phyloP scores from a whole-genome alignment of 2,797 vertebrate genomes.

The Chiloscyllium punctatum region DNA sequence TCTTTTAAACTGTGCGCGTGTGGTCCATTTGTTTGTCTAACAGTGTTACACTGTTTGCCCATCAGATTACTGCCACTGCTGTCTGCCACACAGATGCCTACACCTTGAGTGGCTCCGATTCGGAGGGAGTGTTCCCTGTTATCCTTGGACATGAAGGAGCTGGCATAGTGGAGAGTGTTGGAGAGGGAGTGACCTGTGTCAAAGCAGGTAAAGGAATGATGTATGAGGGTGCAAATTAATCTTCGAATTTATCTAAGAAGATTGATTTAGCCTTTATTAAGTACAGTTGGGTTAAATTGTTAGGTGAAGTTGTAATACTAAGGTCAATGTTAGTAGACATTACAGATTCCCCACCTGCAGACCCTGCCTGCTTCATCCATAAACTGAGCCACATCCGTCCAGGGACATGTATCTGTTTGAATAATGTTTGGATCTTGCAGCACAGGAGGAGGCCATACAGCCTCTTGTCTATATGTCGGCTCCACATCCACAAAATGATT shows the following conservation, averaged over 20 bases:
- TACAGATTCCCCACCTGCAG: too few species aligned
- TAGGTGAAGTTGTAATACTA: too few species aligned
- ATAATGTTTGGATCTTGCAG: not conserved
- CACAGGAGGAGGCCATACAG: not conserved
- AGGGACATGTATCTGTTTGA: not conserved
- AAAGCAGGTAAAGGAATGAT: slow-evolving; percentile 69
- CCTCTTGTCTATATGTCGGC: not conserved
- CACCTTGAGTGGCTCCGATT: slow-evolving; percentile 85
- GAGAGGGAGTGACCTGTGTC: slow-evolving; percentile 85
- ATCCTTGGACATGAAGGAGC: slow-evolving; percentile 92
- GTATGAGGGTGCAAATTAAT: not conserved
- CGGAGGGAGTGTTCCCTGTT: slow-evolving; percentile 86
- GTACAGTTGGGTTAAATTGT: too few species aligned
- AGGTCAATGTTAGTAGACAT: not conserved
- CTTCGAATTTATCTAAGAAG: not conserved
- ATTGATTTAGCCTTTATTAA: too few species aligned
- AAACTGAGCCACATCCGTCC: too few species aligned
- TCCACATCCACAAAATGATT: not conserved
- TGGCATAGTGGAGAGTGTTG: slow-evolving; percentile 87
- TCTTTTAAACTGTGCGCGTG: not conserved
- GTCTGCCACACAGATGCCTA: slow-evolving; percentile 94
- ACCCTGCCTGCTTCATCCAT: too few species aligned
- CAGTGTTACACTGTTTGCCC: slow-evolving; percentile 35
- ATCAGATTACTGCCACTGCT: slow-evolving; percentile 79
- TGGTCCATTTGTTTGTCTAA: not conserved